Evolutionary conservation across 2,888 invertebrate species (phyloP).

Genomic region (Dryadula phaetusa): DNA sequence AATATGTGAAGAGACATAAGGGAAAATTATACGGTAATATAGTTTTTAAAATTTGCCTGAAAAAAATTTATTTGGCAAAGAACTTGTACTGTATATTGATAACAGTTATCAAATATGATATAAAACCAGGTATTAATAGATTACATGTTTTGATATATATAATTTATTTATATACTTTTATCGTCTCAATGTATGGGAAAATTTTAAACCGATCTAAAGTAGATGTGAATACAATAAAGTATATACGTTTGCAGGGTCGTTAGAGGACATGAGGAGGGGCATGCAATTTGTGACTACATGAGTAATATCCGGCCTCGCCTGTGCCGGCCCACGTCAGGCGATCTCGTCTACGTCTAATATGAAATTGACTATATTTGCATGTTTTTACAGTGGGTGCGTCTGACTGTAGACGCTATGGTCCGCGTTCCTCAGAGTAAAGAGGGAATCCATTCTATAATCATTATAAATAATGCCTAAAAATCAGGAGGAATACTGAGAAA

Average conservation of each 20-base stretch:
- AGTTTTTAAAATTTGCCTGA: too few species aligned
- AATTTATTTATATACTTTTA: not conserved
- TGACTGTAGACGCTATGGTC: too few species aligned
- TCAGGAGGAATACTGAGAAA: too few species aligned
- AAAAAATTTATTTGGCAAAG: not conserved
- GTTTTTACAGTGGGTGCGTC: too few species aligned
- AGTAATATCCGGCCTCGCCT: conserved; percentile 65
- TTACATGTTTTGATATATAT: not conserved
- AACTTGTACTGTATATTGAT: not conserved
- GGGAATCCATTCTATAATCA: too few species aligned
- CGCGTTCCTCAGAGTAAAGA: too few species aligned
- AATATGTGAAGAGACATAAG: too few species aligned
- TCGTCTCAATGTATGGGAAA: conserved; percentile 14
- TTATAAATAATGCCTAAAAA: too few species aligned
- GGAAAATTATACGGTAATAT: too few species aligned
- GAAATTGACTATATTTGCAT: conserved; percentile 14
- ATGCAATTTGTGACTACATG: conserved; percentile 56
- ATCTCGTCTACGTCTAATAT: conserved; percentile 5
- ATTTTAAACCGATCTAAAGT: conserved; percentile 29
- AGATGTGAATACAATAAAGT: conserved; percentile 42
- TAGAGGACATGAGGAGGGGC: conserved; percentile 50
- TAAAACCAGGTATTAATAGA: not conserved
- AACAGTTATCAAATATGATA: not conserved
- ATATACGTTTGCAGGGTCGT: conserved; percentile 43
- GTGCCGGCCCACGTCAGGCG: conserved; percentile 26